Evolutionary conservation across 1,140 invertebrate species (phyloP), one percentile per base, ranked within the genome.

Genomic region (Ceratosolen fusciceps): DNA sequence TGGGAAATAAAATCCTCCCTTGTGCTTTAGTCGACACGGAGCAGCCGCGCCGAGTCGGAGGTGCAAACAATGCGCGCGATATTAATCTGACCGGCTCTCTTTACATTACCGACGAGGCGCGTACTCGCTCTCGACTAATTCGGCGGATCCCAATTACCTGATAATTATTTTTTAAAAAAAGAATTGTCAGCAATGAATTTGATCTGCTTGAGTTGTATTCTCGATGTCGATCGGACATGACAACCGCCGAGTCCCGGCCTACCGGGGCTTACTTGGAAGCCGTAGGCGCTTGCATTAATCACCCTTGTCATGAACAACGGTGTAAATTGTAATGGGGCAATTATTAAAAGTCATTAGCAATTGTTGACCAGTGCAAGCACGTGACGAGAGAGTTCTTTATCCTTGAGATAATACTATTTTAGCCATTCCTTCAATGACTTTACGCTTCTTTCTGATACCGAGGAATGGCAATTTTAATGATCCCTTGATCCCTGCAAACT

Each of bases 1-100:
- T 52, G 68, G n/a, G n/a, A 52, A 71, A 71, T 49, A 52, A 71
- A 71, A 26, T 24, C 19, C 26, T 62, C 26, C 7, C 10, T 62
- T 9, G 16, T 12, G 16, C 3, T 2, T 2, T 26, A 26, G 3
- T 12, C 5, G 5, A 26, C 8, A 26, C 26, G 54, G 3, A 56
- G n/a, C n/a, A n/a, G n/a, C n/a, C n/a, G n/a, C n/a, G n/a, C n/a
- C n/a, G n/a, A n/a, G n/a, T n/a, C n/a, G 5, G 24, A 56, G 21
- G n/a, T 56, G n/a, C 14, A 4, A 56, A 34, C 31, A 24, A 68
- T 43, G 14, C 39, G 14, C 39, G 65, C 47, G 65, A 34, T 34
- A 62, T 31, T 16, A 21, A 62, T 7, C 60, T 62, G n/a, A n/a
- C n/a, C n/a, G n/a, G n/a, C 14, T 21, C 12, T 24, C 2, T 4